A percentile compares a stretch with the other conserved stretches of the same genome.
phyloP scores from a whole-genome alignment of 2,888 invertebrate genomes.

The Buathra laborator region DNA sequence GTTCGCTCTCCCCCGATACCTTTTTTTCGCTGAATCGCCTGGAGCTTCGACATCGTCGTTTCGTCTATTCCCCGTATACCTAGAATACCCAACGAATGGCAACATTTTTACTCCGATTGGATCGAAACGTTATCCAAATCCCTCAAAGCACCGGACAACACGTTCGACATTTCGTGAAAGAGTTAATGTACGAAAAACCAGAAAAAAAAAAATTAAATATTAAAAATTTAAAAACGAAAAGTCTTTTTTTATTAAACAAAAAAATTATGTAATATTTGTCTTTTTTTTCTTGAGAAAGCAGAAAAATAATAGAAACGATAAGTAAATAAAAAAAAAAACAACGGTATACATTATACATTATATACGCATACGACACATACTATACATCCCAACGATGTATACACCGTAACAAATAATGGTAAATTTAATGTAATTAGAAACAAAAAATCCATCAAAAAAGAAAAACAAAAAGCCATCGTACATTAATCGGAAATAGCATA shows the following conservation, averaged over 20 bases:
- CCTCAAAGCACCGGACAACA: slow-evolving; percentile 28
- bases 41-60: slow-evolving; percentile 47
- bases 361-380: too few species aligned
- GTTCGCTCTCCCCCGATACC: background rate
- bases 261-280: too few species aligned
- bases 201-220: background rate
- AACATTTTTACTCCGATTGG: slow-evolving; percentile 37
- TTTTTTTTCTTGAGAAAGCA: too few species aligned
- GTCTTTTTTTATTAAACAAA: background rate
- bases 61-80: slow-evolving; percentile 43
- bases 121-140: slow-evolving; percentile 43
- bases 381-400: too few species aligned
- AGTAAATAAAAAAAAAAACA: too few species aligned
- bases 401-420: too few species aligned
- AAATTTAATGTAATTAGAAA: too few species aligned
- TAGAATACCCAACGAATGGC: background rate
- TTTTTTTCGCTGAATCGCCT: slow-evolving; percentile 82
- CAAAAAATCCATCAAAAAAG: too few species aligned
- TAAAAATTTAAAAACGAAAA: background rate
- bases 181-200: background rate
- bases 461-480: too few species aligned
- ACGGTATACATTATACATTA: too few species aligned
- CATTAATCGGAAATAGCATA: too few species aligned
- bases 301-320: background rate
- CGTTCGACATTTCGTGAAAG: background rate